Evolutionary conservation across 2,888 invertebrate species (phyloP).

Genomic region (Trissonchulus latispiculum): DNA sequence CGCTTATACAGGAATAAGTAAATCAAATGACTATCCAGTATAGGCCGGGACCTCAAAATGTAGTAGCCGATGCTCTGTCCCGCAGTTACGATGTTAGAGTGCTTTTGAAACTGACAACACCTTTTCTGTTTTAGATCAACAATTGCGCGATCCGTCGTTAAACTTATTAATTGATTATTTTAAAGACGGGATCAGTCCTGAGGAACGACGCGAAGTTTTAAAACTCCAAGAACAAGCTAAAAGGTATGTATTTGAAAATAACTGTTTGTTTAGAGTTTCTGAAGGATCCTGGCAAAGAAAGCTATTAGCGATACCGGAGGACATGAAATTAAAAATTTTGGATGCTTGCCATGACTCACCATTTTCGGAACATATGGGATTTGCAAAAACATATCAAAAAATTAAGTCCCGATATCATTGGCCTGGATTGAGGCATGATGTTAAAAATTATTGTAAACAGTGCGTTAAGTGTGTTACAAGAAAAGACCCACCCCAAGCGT

Average conservation of each 20-base stretch:
- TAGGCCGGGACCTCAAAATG: not conserved
- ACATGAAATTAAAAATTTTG: not conserved
- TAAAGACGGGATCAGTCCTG: not conserved
- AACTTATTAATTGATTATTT: no score
- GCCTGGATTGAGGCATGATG: slow-evolving; percentile 25
- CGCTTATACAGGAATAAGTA: not conserved
- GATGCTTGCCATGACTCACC: not conserved
- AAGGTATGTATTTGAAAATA: no score
- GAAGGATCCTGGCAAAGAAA: no score
- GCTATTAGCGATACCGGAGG: not conserved
- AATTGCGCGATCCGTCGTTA: not conserved
- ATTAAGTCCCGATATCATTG: slow-evolving; percentile 27
- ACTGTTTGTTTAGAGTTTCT: no score
- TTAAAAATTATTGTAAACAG: slow-evolving; percentile 18
- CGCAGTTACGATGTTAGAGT: not conserved
- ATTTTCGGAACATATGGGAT: slow-evolving; percentile 29
- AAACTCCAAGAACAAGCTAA: no score
- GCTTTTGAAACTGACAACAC: not conserved
- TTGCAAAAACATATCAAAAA: slow-evolving; percentile 24
- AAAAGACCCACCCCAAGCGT: slow-evolving; percentile 17
- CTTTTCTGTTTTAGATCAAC: not conserved
- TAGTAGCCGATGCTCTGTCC: not conserved
- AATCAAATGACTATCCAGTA: not conserved
- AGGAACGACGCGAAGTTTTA: no score
- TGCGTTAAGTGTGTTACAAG: slow-evolving; percentile 26